phyloP scores from a whole-genome alignment of 2,113 vertebrate genomes.

The Lasiurus borealis region DNA sequence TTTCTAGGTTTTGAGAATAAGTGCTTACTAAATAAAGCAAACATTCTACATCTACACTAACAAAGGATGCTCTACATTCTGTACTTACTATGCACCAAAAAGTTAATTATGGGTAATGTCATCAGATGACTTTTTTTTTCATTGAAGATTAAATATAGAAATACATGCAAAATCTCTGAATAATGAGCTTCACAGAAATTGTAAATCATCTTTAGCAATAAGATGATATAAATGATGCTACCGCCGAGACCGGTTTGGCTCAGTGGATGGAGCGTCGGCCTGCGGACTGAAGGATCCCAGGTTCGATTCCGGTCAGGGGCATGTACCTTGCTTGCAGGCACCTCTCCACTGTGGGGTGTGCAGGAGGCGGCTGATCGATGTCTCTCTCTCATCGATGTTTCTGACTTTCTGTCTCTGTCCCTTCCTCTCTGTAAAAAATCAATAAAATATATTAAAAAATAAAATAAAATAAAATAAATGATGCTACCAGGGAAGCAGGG shows the following conservation, averaged over 20 bases:
- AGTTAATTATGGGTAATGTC: background rate
- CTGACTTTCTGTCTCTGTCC: too few relatives aligned
- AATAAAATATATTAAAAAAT: too few relatives aligned
- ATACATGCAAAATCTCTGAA: background rate
- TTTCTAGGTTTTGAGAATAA: conserved; percentile 50
- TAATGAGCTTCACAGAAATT: background rate
- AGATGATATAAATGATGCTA: background rate
- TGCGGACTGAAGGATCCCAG: too few relatives aligned
- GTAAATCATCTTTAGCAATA: background rate
- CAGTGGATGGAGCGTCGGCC: too few relatives aligned
- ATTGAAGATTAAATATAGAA: background rate
- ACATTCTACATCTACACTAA: conserved; percentile 1
- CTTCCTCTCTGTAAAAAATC: too few relatives aligned
- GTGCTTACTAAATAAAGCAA: conserved; percentile 22
- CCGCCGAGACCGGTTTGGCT: too few relatives aligned
- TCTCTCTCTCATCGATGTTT: too few relatives aligned
- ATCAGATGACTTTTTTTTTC: background rate
- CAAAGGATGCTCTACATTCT: background rate
- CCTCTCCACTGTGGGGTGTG: too few relatives aligned
- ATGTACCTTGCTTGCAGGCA: too few relatives aligned
- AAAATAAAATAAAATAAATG: background rate
- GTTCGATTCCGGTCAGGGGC: too few relatives aligned
- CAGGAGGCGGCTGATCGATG: too few relatives aligned
- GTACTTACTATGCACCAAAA: background rate
- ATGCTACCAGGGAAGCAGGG: background rate